Evolutionary conservation across 2,888 invertebrate genomes (phyloP).

Genomic region (Trachelus tabidus): DNA sequence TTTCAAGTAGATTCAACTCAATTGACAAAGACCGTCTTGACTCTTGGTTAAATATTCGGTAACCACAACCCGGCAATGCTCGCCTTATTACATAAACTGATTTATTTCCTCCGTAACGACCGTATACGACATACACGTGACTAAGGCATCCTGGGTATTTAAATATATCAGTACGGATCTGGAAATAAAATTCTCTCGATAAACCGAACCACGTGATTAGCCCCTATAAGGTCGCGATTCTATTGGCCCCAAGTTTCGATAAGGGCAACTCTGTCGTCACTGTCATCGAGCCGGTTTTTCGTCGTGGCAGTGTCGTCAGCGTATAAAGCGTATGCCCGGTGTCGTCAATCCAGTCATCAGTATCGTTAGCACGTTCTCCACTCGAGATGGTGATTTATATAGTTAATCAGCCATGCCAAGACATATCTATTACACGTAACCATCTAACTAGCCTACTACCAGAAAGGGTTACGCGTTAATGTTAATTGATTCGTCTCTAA

Average conservation of each 20-base stretch:
- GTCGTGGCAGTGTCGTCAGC: not conserved
- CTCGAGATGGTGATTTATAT: not conserved
- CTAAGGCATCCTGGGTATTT: not conserved
- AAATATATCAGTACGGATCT: not conserved
- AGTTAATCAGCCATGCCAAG: not conserved
- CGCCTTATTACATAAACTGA: not conserved
- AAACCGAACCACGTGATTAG: not conserved
- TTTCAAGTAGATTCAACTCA: not conserved
- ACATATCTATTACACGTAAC: not conserved
- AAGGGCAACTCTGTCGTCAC: not conserved
- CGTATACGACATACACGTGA: not conserved
- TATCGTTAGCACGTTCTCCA: conserved; percentile 25
- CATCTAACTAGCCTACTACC: not conserved
- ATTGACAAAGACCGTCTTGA: not conserved
- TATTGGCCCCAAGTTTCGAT: not conserved
- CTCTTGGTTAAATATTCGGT: not conserved
- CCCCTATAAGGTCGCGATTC: not conserved
- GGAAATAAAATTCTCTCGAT: not conserved
- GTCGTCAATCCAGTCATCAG: conserved; percentile 15
- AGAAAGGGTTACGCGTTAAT: not conserved
- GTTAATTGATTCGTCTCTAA: not conserved
- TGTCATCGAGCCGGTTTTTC: not conserved
- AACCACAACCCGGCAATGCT: not conserved
- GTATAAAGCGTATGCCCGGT: not conserved
- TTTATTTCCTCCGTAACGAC: not conserved